These are phyloP conservation scores for Chymomyza amoena DNA, from an alignment of 2,888 invertebrate genomes.

Conservation along the genomic window DNA sequence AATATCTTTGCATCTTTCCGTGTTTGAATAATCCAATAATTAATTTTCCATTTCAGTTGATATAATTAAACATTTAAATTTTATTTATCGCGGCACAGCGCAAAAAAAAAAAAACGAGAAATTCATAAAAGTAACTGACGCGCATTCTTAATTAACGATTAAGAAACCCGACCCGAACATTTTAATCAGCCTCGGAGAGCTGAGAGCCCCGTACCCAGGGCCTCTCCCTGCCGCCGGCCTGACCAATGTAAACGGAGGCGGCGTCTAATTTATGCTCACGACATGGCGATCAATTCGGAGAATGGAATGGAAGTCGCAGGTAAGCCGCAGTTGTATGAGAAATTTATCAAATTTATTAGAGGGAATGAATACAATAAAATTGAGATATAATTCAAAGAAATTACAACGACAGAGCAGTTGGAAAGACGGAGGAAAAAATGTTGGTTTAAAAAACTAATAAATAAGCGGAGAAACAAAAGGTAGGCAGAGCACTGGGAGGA, in stretches of 20 bases:
- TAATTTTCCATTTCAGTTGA: constrained; percentile 49
- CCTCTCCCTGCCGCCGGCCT: background rate
- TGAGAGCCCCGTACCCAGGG: background rate
- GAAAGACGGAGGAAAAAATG: constrained; percentile 46
- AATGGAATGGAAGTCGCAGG: constrained; percentile 41
- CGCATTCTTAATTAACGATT: constrained; percentile 56
- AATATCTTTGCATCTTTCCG: constrained; percentile 7
- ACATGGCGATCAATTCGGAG: constrained; percentile 47
- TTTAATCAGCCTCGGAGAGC: constrained; percentile 53
- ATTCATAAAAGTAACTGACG: constrained; percentile 28
- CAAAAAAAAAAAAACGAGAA: background rate
- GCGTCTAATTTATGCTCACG: constrained; percentile 1
- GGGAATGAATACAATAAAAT: constrained; percentile 48
- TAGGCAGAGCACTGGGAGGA: constrained; percentile 18
- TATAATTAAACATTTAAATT: constrained; percentile 59
- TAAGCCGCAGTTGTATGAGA: constrained; percentile 53
- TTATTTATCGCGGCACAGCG: constrained; percentile 27
- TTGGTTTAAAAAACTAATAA: constrained; percentile 62
- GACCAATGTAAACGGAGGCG: background rate
- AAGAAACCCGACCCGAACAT: constrained; percentile 60
- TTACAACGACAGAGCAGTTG: constrained; percentile 51
- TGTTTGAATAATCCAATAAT: constrained; percentile 38
- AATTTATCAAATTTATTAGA: constrained; percentile 69
- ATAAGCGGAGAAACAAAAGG: constrained; percentile 31
- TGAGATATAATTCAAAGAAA: constrained; percentile 74